Conservation (phyloP, 2,888 invertebrate genomes). For the Scaptomyza polygonia region DNA sequence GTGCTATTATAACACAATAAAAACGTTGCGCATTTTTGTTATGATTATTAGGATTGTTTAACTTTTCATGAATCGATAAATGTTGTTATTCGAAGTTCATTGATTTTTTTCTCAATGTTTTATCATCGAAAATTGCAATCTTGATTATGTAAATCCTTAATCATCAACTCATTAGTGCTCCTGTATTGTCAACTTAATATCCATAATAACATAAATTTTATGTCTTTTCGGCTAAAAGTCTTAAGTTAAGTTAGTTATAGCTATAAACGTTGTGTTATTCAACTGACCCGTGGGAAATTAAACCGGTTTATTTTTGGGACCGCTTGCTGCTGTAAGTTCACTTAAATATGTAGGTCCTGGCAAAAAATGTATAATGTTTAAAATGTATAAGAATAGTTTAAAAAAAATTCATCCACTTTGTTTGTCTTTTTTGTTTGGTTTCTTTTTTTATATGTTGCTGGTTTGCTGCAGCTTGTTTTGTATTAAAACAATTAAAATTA, state of each 20-base stretch:
- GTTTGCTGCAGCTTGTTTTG: slow-evolving; percentile 30
- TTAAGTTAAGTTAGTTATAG: slow-evolving; percentile 11
- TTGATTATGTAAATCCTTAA: neutral
- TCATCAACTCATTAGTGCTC: neutral
- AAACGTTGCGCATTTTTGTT: neutral
- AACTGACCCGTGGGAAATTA: slow-evolving; percentile 35
- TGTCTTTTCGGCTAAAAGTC: neutral
- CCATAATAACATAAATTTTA: neutral
- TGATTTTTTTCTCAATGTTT: too few relatives aligned
- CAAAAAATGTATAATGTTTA: slow-evolving; percentile 15
- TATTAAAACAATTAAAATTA: slow-evolving; percentile 68
- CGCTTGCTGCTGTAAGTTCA: slow-evolving; percentile 4
- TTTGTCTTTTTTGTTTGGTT: slow-evolving; percentile 11
- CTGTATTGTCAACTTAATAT: neutral
- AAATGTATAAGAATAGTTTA: slow-evolving; percentile 5
- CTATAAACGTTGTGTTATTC: slow-evolving; percentile 12
- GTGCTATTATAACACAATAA: slow-evolving; percentile 8
- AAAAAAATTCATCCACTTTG: slow-evolving; percentile 34
- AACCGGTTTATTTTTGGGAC: slow-evolving; percentile 13
- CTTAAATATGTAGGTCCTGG: slow-evolving; percentile 29
- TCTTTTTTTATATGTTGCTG: slow-evolving; percentile 1
- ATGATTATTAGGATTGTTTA: neutral
- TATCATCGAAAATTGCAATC: neutral
- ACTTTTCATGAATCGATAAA: neutral
- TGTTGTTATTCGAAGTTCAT: too few relatives aligned